phyloP scores from a whole-genome alignment of 1,140 invertebrate species.

The Psilanteris sp. region DNA sequence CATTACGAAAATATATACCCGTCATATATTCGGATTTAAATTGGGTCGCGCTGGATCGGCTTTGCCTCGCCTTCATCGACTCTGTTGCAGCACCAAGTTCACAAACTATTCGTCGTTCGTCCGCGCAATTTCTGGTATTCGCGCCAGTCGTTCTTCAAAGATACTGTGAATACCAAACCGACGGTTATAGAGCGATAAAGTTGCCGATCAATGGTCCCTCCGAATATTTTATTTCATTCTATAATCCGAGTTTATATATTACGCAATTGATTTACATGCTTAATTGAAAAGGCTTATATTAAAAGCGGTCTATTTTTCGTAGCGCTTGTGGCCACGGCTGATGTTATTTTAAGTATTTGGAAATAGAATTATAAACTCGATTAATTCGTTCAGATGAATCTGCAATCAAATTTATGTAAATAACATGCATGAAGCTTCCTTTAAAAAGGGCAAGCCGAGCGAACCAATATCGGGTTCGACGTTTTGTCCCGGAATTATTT shows the following conservation, averaged over 20 bases:
- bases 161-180: slow-evolving; percentile 54
- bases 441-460: slow-evolving; percentile 21
- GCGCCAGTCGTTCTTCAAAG: slow-evolving; percentile 57
- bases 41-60: slow-evolving; percentile 43
- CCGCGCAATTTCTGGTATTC: slow-evolving; percentile 57
- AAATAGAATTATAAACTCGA: slow-evolving; percentile 45
- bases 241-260: slow-evolving; percentile 6
- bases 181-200: slow-evolving; percentile 55
- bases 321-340: neutral
- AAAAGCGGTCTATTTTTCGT: neutral
- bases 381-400: slow-evolving; percentile 27
- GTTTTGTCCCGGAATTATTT: slow-evolving; percentile 23
- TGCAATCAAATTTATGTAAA: slow-evolving; percentile 51
- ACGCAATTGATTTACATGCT: neutral
- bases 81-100: slow-evolving; percentile 31
- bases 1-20: slow-evolving; percentile 64
- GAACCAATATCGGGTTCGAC: slow-evolving; percentile 26
- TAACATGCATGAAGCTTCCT: slow-evolving; percentile 32
- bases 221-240: slow-evolving; percentile 30
- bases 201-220: slow-evolving; percentile 2
- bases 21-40: slow-evolving; percentile 65
- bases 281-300: slow-evolving; percentile 9
- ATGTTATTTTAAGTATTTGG: slow-evolving; percentile 27
- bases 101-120: slow-evolving; percentile 61
- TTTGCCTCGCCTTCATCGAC: neutral